These are phyloP conservation scores for Ridgeia piscesae DNA, from an alignment of 1,140 invertebrate genomes.

Conservation along the genomic window DNA sequence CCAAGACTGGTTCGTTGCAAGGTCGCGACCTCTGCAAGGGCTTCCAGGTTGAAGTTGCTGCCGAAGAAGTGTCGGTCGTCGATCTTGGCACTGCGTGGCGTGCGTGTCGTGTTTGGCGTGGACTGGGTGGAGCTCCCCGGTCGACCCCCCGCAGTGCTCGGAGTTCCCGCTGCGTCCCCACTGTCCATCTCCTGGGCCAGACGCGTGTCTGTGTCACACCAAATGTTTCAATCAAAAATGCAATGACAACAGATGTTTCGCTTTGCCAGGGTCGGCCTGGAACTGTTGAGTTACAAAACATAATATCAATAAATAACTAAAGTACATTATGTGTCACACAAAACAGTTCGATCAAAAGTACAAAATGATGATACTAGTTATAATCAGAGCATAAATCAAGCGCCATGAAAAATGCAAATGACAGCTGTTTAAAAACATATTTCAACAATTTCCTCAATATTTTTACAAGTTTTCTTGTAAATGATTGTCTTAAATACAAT, in stretches of 20 bases:
- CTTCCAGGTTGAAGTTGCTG: conserved; percentile 51
- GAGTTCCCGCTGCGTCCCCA: conserved; percentile 1
- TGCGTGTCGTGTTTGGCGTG: conserved; percentile 9
- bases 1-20: conserved; percentile 22
- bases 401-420: too few species aligned
- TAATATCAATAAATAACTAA: too few species aligned
- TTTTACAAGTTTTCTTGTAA: too few species aligned
- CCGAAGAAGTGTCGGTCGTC: conserved; percentile 58
- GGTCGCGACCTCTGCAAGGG: conserved; percentile 37
- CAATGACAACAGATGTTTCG: background rate
- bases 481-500: too few species aligned
- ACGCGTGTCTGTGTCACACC: background rate
- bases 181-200: conserved; percentile 17
- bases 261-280: too few species aligned
- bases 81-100: conserved; percentile 39
- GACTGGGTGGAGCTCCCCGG: background rate
- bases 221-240: background rate
- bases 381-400: too few species aligned
- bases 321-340: too few species aligned
- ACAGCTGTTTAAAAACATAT: too few species aligned
- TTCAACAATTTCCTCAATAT: too few species aligned
- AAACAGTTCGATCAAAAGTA: too few species aligned
- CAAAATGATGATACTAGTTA: too few species aligned
- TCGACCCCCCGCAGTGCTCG: background rate
- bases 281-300: too few species aligned